Conservation (phyloP, 2,113 vertebrate genomes). For the Chloroceryle aenea region DNA sequence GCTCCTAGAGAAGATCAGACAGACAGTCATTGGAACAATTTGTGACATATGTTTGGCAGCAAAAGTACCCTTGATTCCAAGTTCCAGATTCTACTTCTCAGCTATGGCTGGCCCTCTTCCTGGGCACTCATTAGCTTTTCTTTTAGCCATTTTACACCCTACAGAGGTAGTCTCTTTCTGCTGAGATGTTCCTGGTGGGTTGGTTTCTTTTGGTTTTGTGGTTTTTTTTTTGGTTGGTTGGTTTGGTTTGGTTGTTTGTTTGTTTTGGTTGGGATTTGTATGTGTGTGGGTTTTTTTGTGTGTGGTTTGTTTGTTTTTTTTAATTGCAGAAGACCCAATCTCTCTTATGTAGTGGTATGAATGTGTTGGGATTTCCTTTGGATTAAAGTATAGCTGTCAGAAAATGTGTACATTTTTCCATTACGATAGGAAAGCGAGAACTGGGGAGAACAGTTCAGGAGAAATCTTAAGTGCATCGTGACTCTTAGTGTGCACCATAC, state of each 20-base stretch:
- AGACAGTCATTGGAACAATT: conserved; percentile 14
- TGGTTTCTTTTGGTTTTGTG: not conserved
- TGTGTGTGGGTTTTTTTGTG: too few relatives aligned
- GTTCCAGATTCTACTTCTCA: not conserved
- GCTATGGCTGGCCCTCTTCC: not conserved
- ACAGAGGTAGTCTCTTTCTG: not conserved
- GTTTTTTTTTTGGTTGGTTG: too few relatives aligned
- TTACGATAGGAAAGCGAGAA: not conserved
- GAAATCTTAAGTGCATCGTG: not conserved
- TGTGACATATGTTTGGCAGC: not conserved
- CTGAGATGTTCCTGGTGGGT: not conserved
- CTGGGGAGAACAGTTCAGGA: not conserved
- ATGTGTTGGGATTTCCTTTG: not conserved
- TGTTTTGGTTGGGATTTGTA: too few relatives aligned
- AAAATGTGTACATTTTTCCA: not conserved
- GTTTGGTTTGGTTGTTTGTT: too few relatives aligned
- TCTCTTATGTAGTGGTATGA: not conserved
- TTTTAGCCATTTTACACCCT: conserved; percentile 10
- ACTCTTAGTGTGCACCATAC: rapidly evolving
- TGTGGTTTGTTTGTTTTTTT: not conserved
- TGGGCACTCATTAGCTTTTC: conserved; percentile 16
- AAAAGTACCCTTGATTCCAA: not conserved
- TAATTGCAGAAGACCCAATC: not conserved
- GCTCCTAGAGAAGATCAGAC: not conserved
- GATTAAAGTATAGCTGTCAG: not conserved